These are phyloP conservation scores for Drosophila mayaguana DNA, from an alignment of 2,888 invertebrate species.

Conservation along the genomic window DNA sequence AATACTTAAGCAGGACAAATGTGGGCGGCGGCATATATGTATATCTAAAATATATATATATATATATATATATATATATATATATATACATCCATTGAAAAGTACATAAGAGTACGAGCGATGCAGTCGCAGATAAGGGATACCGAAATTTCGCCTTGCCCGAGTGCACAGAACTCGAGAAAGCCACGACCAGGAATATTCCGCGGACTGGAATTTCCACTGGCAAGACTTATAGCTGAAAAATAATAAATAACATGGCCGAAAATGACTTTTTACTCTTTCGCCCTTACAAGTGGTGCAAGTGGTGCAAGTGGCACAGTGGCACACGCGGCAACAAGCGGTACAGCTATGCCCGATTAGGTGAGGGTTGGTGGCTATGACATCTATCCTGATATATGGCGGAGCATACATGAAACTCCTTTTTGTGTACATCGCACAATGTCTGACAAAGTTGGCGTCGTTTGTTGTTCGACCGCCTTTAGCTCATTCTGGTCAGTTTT, in stretches of 20 bases:
- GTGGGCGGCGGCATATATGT: slow-evolving; percentile 38
- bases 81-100: slow-evolving; percentile 44
- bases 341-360: slow-evolving; percentile 43
- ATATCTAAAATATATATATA: too few relatives aligned
- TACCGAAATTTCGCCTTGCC: slow-evolving; percentile 33
- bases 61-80: too few relatives aligned
- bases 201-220: slow-evolving; percentile 12
- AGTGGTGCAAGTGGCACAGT: slow-evolving; percentile 7
- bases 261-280: slow-evolving; percentile 24
- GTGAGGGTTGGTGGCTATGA: slow-evolving; percentile 53
- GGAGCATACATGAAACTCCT: slow-evolving; percentile 72
- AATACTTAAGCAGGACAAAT: slow-evolving; percentile 36
- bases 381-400: slow-evolving; percentile 80
- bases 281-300: not conserved
- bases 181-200: slow-evolving; percentile 11
- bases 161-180: slow-evolving; percentile 22
- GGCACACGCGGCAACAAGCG: too few relatives aligned
- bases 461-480: slow-evolving; percentile 41
- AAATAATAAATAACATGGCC: slow-evolving; percentile 22
- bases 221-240: slow-evolving; percentile 22
- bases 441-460: slow-evolving; percentile 57
- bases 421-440: slow-evolving; percentile 59
- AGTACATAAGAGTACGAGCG: slow-evolving; percentile 33
- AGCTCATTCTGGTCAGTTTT: slow-evolving; percentile 40
- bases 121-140: slow-evolving; percentile 52